A percentile compares a stretch with the other conserved stretches of the same genome.
Conservation (phyloP, 1,140 invertebrate genomes). For the Caenorhabditis elegans region DNA sequence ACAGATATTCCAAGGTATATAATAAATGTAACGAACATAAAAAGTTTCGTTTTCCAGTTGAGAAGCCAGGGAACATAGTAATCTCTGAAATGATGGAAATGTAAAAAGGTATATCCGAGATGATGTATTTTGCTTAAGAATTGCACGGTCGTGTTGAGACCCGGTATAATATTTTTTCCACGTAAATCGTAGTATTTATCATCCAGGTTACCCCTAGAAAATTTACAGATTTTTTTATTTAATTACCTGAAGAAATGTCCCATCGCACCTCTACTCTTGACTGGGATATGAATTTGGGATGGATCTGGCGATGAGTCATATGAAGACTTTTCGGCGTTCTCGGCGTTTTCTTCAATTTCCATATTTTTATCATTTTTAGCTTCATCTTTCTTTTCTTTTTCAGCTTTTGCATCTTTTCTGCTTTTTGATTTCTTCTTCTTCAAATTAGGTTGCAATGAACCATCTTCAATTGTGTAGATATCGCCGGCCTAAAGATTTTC, state of each 20-base stretch:
- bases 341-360: neutral
- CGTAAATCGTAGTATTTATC: slow-evolving; percentile 43
- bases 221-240: neutral
- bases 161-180: no score
- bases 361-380: neutral
- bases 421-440: neutral
- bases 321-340: slow-evolving; percentile 1
- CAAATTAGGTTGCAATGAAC: neutral
- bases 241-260: slow-evolving; percentile 59
- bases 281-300: slow-evolving; percentile 55
- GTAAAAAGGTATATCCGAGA: no score
- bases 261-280: slow-evolving; percentile 60
- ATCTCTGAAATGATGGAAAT: no score
- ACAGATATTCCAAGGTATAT: slow-evolving; percentile 63
- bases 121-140: no score
- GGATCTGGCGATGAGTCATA: slow-evolving; percentile 40
- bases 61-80: slow-evolving; percentile 63
- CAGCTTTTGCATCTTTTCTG: neutral
- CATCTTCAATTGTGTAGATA: slow-evolving; percentile 29
- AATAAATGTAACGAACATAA: slow-evolving; percentile 65
- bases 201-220: neutral
- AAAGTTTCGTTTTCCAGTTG: slow-evolving; percentile 58
- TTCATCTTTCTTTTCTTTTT: neutral
- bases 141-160: no score
- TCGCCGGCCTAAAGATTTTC: slow-evolving; percentile 2